phyloP scores from a whole-genome alignment of 2,797 vertebrate species.

The Acanthurus tractus region DNA sequence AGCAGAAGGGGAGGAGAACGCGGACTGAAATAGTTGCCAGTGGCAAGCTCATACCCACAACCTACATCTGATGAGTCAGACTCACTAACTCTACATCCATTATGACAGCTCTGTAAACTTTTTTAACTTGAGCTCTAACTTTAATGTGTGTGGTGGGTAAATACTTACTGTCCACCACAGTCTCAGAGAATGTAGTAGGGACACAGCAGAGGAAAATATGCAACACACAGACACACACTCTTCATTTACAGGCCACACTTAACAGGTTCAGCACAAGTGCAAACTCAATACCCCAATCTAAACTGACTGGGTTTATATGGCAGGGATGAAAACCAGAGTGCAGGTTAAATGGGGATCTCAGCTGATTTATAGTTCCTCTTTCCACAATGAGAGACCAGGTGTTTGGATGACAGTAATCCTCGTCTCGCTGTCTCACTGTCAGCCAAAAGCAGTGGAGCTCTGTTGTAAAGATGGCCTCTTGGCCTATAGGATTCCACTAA shows the following conservation, averaged over 20 bases:
- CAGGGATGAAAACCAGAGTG: slow-evolving; percentile 64
- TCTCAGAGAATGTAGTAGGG: slow-evolving; percentile 15
- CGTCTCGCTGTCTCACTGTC: slow-evolving; percentile 59
- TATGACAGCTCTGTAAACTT: too few relatives aligned
- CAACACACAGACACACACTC: slow-evolving; percentile 17
- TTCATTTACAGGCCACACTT: slow-evolving; percentile 41
- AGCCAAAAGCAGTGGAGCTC: slow-evolving; percentile 50
- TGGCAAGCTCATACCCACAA: too few relatives aligned
- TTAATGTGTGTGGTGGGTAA: too few relatives aligned
- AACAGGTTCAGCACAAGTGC: slow-evolving; percentile 61
- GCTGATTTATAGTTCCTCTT: slow-evolving; percentile 68
- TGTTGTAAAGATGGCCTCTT: slow-evolving; percentile 56
- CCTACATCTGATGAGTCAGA: too few relatives aligned
- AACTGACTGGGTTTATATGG: slow-evolving; percentile 54
- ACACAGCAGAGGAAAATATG: slow-evolving; percentile 31
- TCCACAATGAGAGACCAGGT: slow-evolving; percentile 65
- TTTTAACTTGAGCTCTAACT: too few relatives aligned
- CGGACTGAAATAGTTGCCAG: too few relatives aligned
- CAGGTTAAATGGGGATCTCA: slow-evolving; percentile 53
- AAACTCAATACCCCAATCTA: slow-evolving; percentile 64
- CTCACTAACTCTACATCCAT: too few relatives aligned
- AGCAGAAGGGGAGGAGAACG: too few relatives aligned
- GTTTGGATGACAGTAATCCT: slow-evolving; percentile 71
- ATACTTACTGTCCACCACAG: background rate
- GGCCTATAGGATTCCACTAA: slow-evolving; percentile 42